These are phyloP conservation scores for Crypturellus tataupa DNA, from an alignment of 2,797 vertebrate species.

Conservation along the genomic window DNA sequence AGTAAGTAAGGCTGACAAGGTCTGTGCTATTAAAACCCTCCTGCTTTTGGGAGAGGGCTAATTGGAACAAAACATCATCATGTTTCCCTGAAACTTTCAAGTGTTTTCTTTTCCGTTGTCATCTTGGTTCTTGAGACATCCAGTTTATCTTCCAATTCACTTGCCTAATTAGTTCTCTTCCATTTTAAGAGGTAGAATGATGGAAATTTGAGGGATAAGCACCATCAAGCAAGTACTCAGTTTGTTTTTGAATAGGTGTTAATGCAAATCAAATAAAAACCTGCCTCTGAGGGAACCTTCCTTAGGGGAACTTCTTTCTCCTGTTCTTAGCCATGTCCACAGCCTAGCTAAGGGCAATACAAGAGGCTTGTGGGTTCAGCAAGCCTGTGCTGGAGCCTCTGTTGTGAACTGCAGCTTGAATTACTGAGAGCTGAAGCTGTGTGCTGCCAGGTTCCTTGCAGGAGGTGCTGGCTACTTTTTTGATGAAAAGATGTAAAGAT, in stretches of 20 bases:
- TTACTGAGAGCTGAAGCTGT: accelerated
- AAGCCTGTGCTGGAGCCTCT: neutral
- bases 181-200: neutral
- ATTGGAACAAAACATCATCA: neutral
- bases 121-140: neutral
- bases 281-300: neutral
- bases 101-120: neutral
- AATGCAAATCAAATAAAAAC: neutral
- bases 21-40: neutral
- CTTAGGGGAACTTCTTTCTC: neutral
- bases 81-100: neutral
- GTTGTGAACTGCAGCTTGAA: neutral
- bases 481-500: neutral
- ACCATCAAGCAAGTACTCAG: neutral
- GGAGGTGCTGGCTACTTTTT: neutral
- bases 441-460: neutral
- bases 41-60: neutral
- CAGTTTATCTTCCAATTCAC: neutral
- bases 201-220: neutral
- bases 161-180: neutral
- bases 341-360: neutral
- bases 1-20: neutral
- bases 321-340: neutral
- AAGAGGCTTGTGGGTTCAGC: neutral
- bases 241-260: neutral